Percentiles rank a stretch among this genome's conserved stretches.
Conservation (phyloP, 2,797 vertebrate species). For the Luscinia luscinia region DNA sequence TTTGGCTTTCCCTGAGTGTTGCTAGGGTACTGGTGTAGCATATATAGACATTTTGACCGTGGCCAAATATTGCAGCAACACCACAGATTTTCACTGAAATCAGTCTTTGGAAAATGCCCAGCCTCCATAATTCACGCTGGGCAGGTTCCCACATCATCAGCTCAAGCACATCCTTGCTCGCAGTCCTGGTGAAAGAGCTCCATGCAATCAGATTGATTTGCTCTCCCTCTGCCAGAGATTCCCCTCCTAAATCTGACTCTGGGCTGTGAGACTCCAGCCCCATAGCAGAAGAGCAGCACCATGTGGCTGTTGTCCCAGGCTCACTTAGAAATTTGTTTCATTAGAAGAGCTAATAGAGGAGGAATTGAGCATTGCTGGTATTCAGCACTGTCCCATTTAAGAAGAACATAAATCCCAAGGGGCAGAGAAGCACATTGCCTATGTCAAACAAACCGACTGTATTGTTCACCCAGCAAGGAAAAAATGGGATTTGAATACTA, state of each 20-base stretch:
- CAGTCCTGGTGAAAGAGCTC: not conserved
- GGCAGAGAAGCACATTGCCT: not conserved
- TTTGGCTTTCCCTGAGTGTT: not conserved
- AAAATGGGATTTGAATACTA: not conserved
- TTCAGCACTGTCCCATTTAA: not conserved
- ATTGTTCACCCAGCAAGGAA: not conserved
- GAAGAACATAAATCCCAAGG: not conserved
- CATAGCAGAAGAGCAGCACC: not conserved
- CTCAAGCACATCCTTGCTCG: not conserved
- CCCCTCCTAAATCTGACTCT: not conserved
- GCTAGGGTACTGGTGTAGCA: not conserved
- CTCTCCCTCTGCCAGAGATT: not conserved
- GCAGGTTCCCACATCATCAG: not conserved
- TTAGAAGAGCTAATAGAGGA: not conserved
- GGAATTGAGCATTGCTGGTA: not conserved
- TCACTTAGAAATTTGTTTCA: not conserved
- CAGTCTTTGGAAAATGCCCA: not conserved
- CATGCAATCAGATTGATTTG: not conserved
- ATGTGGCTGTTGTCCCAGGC: not conserved
- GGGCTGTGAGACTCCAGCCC: not conserved
- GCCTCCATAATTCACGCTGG: not conserved
- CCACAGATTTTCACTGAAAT: not conserved
- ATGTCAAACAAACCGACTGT: not conserved
- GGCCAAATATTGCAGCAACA: not conserved
- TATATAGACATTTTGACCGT: not conserved